phyloP scores from a whole-genome alignment of 1,140 invertebrate genomes.

The Brachionus calyciflorus region DNA sequence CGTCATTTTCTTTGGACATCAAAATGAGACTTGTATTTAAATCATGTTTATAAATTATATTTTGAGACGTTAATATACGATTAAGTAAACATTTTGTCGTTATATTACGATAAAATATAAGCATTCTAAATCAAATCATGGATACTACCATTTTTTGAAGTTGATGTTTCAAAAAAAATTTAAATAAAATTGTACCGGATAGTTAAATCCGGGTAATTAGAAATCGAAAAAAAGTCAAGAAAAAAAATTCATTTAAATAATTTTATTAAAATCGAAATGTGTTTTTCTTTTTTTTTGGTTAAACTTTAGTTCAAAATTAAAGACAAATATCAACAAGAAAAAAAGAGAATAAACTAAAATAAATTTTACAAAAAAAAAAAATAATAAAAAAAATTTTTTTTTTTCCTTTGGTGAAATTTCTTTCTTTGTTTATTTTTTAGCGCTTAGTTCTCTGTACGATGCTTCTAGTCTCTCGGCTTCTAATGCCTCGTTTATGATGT shows the following conservation, averaged over 20 bases:
- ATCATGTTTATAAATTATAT: background rate
- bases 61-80: background rate
- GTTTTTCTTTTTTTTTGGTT: background rate
- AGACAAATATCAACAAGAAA: background rate
- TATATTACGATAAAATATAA: background rate
- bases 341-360: background rate
- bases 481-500: constrained; percentile 37
- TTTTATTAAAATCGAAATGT: background rate
- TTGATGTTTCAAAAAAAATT: too few relatives aligned
- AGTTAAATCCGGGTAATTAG: too few relatives aligned
- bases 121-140: background rate
- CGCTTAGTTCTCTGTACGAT: constrained; percentile 7
- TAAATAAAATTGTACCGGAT: too few relatives aligned
- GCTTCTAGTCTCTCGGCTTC: constrained; percentile 15
- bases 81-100: background rate
- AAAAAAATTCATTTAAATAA: background rate
- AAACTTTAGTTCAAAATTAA: too few relatives aligned
- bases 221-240: too few relatives aligned
- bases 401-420: too few relatives aligned
- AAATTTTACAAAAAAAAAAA: too few relatives aligned
- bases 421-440: too few relatives aligned
- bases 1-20: background rate
- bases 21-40: background rate
- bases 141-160: background rate
- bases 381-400: too few relatives aligned